phyloP scores from a whole-genome alignment of 1,140 invertebrate genomes.

The Hylaeus anthracinus region DNA sequence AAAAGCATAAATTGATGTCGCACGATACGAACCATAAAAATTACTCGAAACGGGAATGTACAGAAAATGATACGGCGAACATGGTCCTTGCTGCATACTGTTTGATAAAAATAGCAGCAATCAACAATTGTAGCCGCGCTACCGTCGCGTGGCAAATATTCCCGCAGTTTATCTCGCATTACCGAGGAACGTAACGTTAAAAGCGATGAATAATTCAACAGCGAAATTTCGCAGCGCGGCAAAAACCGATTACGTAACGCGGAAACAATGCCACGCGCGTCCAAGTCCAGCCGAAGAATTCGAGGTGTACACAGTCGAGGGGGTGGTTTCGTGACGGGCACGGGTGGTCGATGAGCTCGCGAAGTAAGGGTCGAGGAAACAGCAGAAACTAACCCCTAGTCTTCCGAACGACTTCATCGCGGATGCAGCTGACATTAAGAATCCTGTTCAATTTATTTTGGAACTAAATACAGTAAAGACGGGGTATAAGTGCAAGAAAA shows the following conservation, averaged over 20 bases:
- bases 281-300: constrained; percentile 34
- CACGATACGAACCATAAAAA: no score
- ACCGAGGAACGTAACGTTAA: constrained; percentile 3
- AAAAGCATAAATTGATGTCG: no score
- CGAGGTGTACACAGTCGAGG: constrained; percentile 24
- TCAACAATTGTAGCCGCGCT: neutral
- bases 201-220: constrained; percentile 42
- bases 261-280: constrained; percentile 41
- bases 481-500: no score
- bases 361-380: neutral
- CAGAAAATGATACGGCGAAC: no score
- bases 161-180: neutral
- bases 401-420: neutral
- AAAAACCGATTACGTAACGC: constrained; percentile 29
- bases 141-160: neutral
- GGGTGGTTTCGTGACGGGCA: constrained; percentile 56
- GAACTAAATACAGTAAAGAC: no score
- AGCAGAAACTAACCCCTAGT: neutral
- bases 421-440: no score
- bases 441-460: no score
- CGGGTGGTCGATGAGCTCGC: constrained; percentile 31
- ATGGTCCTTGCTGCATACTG: no score
- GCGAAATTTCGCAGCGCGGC: constrained; percentile 14
- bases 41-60: no score
- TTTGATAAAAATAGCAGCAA: no score